Base-by-base conservation (phyloP, 2,888 invertebrate genomes). In the Stenotaenia linearis region DNA sequence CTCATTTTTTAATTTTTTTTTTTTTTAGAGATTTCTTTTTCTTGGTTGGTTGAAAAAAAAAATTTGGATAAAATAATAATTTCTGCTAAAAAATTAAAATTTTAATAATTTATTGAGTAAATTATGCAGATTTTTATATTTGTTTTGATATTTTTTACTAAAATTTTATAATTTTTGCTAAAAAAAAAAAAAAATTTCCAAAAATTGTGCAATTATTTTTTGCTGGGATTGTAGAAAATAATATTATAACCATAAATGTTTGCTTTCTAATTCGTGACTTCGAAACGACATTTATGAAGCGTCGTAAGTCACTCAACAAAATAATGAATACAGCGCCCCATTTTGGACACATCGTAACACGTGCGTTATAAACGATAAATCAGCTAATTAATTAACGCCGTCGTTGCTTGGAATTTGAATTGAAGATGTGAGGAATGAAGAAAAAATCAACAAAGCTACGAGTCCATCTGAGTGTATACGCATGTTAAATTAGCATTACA, bases 401-500 rank as follows among this genome's bases (percentile, higher is more conserved):
- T 25, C 69, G 28, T 12, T 28, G 69, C 25, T n/a, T 28, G 69
- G 69, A 69, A 69, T 69, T 12, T 12, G 69, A 69, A 69, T 69
- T 69, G 69, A 3, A 69, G 69, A 25, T 69, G 69, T 6, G 69
- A 69, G 9, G 15, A 69, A 28, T 28, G 25, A 10, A 12, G 10
- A 10, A 28, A 28, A 7, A 69, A 12, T 69, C 12, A 69, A 28
- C 15, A 69, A 69, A 28, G 7, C n/a, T 18, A 69, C 25, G 25
- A 25, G 69, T 25, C 69, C 69, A 69, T n/a, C 69, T 69, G 69
- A 69, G 69, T 69, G 69, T 69, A 12, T 69, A 69, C 69, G 69
- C 69, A 69, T 69, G 69, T 69, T 69, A 69, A 69, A 69, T 69
- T 69, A 69, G 69, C 69, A 69, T 69, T 69, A 69, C 69, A 69